Evolutionary conservation across 2,113 vertebrate species (phyloP), one percentile per base, ranked within the genome.

Genomic region (Burhinus bistriatus): DNA sequence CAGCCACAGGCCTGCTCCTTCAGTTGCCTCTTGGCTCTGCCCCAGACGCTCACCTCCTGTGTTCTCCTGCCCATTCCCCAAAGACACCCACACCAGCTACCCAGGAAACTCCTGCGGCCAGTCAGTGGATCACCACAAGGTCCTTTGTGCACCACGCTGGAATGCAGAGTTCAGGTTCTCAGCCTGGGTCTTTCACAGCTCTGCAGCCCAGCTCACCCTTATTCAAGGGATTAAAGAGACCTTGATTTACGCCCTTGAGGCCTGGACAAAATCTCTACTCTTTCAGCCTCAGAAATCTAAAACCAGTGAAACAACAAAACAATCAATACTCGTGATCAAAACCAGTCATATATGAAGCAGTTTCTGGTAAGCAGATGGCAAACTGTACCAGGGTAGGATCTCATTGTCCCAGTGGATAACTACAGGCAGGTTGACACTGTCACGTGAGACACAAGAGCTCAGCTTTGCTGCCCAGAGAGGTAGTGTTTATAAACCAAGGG

Each of bases 21-120:
- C 14, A 10, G 21, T 9, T 40, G 29, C 45, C 34, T 70, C 23
- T 70, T 27, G 25, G 21, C 57, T 84, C 36, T 81, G 51, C 40
- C 29, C 36, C 42, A 71, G 19, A 22, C 18, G 20, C 26, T 87
- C 32, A 76, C 13, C 15, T 58, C 25, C 57, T 26, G 4, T 19
- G 12, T 54, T 25, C 25, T 73, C 68, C 52, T 64, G 22, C 13
- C 44, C 29, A 5, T 9, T 78, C 18, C 36, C 57, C 1, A 0
- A 68, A 45, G 3, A 55, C 9, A 15, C 21, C 32, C 1, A 1
- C 1, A 1, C 27, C 62, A 62, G 7, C 7, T 51, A 22, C 25
- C 15, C 54, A 32, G 65, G 38, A 59, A 70, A 29, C 23, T 61
- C 47, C 78, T 59, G 17, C 1, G 1, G 22, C 22, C 21, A 51